Percentiles rank a stretch among this genome's conserved stretches.
Conservation (phyloP, 2,888 invertebrate species). For the Anoplius nigerrimus region DNA sequence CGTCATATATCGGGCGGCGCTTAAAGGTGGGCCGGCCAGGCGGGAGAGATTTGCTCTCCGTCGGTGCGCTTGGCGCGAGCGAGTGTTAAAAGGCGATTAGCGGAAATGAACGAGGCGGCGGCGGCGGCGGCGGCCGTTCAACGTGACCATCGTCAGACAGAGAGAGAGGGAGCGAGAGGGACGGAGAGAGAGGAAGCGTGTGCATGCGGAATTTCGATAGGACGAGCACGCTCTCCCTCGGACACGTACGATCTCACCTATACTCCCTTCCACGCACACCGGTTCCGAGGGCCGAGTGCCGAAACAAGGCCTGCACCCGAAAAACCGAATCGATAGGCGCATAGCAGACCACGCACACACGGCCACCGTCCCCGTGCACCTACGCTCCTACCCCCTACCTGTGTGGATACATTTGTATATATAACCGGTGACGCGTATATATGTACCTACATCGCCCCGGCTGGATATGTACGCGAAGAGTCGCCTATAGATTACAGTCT, state of each 20-base stretch:
- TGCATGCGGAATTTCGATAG: no score
- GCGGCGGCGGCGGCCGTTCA: no score
- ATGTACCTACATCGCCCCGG: conserved; percentile 19
- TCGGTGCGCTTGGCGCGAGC: no score
- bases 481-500: conserved; percentile 63
- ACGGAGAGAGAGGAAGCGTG: no score
- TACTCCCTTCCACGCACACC: background rate
- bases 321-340: conserved; percentile 74
- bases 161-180: no score
- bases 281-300: conserved; percentile 47
- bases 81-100: no score
- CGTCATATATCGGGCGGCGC: no score
- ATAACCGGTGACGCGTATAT: conserved; percentile 21
- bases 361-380: conserved; percentile 41
- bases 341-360: conserved; percentile 60
- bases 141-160: no score
- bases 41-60: no score
- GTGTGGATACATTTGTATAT: conserved; percentile 1
- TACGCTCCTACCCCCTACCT: background rate
- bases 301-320: conserved; percentile 72
- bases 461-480: conserved; percentile 21
- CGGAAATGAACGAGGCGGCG: background rate
- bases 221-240: conserved; percentile 39
- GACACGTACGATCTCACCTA: background rate
- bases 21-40: no score